phyloP scores from a whole-genome alignment of 1,140 invertebrate genomes.

The Scaptomyza pallida region DNA sequence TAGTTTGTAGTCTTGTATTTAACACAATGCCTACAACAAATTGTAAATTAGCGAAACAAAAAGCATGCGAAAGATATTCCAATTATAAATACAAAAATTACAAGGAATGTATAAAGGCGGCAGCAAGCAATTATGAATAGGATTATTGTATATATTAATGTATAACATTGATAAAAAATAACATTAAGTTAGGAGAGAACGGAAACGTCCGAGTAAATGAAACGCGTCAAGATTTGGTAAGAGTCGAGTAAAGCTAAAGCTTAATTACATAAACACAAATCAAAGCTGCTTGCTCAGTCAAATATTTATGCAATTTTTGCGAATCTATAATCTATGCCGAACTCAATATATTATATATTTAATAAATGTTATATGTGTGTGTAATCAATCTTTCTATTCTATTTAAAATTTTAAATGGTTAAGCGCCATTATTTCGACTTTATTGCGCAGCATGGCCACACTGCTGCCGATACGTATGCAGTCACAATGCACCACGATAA shows the following conservation, averaged over 20 bases:
- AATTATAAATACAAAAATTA: constrained; percentile 37
- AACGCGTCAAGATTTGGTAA: constrained; percentile 8
- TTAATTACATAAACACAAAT: constrained; percentile 32
- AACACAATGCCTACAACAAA: constrained; percentile 56
- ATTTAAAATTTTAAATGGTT: not conserved
- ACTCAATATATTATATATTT: constrained; percentile 73
- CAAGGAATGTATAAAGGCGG: constrained; percentile 49
- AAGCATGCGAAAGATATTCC: constrained; percentile 47
- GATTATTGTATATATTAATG: constrained; percentile 76
- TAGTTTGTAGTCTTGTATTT: constrained; percentile 65
- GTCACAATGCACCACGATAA: constrained; percentile 24
- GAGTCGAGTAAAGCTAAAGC: constrained; percentile 24
- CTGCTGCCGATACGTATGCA: constrained; percentile 14
- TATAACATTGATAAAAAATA: constrained; percentile 72
- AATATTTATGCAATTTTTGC: constrained; percentile 62
- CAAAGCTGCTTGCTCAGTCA: constrained; percentile 41
- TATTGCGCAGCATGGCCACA: constrained; percentile 16
- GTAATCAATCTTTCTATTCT: constrained; percentile 29
- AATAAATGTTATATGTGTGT: constrained; percentile 80
- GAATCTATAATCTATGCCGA: constrained; percentile 70
- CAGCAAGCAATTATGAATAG: constrained; percentile 60
- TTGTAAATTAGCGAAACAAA: constrained; percentile 58
- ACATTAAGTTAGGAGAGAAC: constrained; percentile 33
- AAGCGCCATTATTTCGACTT: not conserved
- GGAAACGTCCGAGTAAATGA: constrained; percentile 21